phyloP scores from a whole-genome alignment of 2,888 invertebrate species.

The Pinctada fucata region DNA sequence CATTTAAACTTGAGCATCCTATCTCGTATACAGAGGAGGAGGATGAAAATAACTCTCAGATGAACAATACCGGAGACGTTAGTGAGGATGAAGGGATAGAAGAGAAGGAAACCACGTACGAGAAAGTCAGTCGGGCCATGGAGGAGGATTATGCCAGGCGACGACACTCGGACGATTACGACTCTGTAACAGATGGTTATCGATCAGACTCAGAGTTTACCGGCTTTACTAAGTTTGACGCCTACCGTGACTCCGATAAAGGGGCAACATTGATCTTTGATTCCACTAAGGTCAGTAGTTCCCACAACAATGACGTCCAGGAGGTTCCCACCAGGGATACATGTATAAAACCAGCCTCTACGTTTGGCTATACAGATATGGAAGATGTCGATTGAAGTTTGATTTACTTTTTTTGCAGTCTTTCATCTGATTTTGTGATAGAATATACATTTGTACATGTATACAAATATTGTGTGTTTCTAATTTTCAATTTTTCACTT shows the following conservation, averaged over 20 bases:
- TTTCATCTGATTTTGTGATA: background rate
- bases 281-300: background rate
- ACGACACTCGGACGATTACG: background rate
- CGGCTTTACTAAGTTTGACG: background rate
- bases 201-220: background rate
- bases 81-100: constrained; percentile 16
- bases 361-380: constrained; percentile 65
- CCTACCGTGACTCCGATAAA: background rate
- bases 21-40: constrained; percentile 5
- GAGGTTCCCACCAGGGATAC: background rate
- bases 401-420: background rate
- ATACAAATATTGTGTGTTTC: background rate
- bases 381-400: constrained; percentile 64
- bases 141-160: constrained; percentile 15
- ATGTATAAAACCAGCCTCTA: background rate
- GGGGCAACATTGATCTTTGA: constrained; percentile 1
- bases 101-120: constrained; percentile 9
- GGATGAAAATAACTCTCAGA: constrained; percentile 17
- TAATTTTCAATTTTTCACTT: too few species aligned
- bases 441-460: constrained; percentile 3
- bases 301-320: background rate
- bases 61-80: constrained; percentile 35
- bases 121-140: constrained; percentile 20
- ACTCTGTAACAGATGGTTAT: background rate
- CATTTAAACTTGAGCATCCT: constrained; percentile 43